A percentile compares a stretch with the other conserved stretches of the same genome.
These are phyloP conservation scores for Melipona bicolor DNA, from an alignment of 2,888 invertebrate species.

Conservation along the genomic window DNA sequence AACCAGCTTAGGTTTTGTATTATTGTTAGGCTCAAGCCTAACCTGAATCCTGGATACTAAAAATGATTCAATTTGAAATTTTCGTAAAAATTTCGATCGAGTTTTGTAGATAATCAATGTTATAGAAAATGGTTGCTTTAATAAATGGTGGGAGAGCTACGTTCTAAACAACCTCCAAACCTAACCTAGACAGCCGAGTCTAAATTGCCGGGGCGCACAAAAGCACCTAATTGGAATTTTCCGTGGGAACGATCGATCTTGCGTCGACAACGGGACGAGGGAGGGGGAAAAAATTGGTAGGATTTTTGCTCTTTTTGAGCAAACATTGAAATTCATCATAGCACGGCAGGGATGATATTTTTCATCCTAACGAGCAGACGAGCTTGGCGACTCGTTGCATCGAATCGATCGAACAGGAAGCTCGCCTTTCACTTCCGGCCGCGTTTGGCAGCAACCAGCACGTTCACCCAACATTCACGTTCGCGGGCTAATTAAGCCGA, in stretches of 20 bases:
- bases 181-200: neutral
- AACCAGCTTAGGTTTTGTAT: too few species aligned
- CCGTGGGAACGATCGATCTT: neutral
- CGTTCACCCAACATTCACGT: constrained; percentile 30
- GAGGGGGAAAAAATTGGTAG: neutral
- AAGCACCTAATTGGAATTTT: neutral
- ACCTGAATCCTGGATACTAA: too few species aligned
- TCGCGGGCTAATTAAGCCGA: constrained; percentile 60
- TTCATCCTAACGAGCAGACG: constrained; percentile 3
- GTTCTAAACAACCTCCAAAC: too few species aligned
- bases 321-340: neutral
- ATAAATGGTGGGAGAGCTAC: too few species aligned
- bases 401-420: neutral
- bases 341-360: neutral
- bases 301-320: neutral
- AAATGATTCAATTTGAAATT: too few species aligned
- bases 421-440: constrained; percentile 3
- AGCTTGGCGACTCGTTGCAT: neutral
- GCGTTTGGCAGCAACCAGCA: neutral
- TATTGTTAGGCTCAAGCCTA: too few species aligned
- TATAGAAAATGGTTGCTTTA: too few species aligned
- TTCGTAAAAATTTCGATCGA: too few species aligned
- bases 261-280: too few species aligned
- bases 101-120: too few species aligned
- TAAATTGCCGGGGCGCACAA: neutral